Evolutionary conservation across 1,140 invertebrate genomes (phyloP).

Genomic region (Dermatophagoides farinae): DNA sequence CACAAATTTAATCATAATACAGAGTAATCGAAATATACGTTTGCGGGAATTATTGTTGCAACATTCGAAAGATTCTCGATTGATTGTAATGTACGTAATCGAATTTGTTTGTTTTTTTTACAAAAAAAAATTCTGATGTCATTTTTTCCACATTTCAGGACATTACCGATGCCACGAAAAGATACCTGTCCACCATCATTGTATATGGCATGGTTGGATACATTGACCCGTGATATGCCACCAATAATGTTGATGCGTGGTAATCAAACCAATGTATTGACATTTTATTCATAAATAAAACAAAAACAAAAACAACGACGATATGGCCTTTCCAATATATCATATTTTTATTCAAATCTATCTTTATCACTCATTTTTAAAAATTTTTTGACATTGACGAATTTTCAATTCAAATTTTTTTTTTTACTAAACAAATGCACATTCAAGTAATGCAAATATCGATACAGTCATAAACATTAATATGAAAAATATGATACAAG

Average conservation of each 20-base stretch:
- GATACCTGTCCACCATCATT: conserved; percentile 63
- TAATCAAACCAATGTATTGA: conserved; percentile 80
- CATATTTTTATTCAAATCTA: too few species aligned
- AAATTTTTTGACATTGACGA: too few species aligned
- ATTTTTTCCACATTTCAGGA: conserved; percentile 34
- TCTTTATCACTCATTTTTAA: too few species aligned
- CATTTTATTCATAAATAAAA: conserved; percentile 70
- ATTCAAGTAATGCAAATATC: too few species aligned
- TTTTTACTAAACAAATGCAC: too few species aligned
- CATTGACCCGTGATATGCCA: conserved; percentile 64
- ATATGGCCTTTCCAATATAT: too few species aligned
- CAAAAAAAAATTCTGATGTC: background rate
- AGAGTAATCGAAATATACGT: conserved; percentile 64
- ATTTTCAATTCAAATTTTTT: too few species aligned
- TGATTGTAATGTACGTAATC: conserved; percentile 65
- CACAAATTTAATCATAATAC: background rate
- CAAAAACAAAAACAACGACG: conserved; percentile 26
- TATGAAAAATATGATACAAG: too few species aligned
- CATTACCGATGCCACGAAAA: conserved; percentile 75
- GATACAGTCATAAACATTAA: too few species aligned
- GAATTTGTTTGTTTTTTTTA: background rate
- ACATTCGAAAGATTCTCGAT: conserved; percentile 53
- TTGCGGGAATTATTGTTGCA: conserved; percentile 58
- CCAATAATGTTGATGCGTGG: conserved; percentile 76
- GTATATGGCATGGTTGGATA: conserved; percentile 88